phyloP scores from a whole-genome alignment of 2,797 vertebrate genomes.

The Micropoecilia bifurca region DNA sequence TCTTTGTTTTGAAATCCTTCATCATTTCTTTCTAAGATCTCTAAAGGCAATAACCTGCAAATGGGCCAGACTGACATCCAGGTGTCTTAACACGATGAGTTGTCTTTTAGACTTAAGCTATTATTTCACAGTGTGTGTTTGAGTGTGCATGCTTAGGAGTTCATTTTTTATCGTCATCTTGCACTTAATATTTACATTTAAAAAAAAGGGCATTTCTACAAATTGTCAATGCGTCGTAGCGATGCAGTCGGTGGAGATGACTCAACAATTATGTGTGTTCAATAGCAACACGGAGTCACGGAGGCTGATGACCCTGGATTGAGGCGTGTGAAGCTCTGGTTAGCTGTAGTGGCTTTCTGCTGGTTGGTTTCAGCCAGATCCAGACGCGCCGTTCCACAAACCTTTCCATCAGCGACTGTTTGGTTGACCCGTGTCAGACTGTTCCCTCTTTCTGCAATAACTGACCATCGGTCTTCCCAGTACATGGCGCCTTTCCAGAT shows the following conservation, averaged over 20 bases:
- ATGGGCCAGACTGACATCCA: slow-evolving; percentile 1
- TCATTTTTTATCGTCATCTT: not conserved
- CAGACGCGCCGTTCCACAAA: not conserved
- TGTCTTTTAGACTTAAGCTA: not conserved
- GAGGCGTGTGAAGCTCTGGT: not conserved
- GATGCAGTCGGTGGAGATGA: not conserved
- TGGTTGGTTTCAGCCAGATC: slow-evolving; percentile 8
- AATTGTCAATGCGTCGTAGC: slow-evolving; percentile 9
- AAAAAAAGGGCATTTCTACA: not conserved
- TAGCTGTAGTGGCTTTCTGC: not conserved
- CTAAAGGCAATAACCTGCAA: slow-evolving; percentile 36
- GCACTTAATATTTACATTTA: not conserved
- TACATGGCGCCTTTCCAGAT: slow-evolving; percentile 5
- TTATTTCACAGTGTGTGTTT: slow-evolving; percentile 4
- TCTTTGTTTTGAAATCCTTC: not conserved
- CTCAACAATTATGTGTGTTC: slow-evolving; percentile 15
- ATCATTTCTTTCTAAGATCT: slow-evolving; percentile 7
- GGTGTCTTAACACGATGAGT: not conserved
- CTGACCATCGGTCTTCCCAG: slow-evolving; percentile 25
- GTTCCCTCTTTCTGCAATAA: slow-evolving; percentile 50
- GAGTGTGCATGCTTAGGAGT: not conserved
- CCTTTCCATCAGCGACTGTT: slow-evolving; percentile 3
- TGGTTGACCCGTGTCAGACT: slow-evolving; percentile 17
- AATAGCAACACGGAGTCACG: not conserved
- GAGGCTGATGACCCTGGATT: not conserved